Evolutionary conservation across 2,113 vertebrate genomes (phyloP), one percentile per base, ranked within the genome.

Genomic region (Australoheros scitulus): DNA sequence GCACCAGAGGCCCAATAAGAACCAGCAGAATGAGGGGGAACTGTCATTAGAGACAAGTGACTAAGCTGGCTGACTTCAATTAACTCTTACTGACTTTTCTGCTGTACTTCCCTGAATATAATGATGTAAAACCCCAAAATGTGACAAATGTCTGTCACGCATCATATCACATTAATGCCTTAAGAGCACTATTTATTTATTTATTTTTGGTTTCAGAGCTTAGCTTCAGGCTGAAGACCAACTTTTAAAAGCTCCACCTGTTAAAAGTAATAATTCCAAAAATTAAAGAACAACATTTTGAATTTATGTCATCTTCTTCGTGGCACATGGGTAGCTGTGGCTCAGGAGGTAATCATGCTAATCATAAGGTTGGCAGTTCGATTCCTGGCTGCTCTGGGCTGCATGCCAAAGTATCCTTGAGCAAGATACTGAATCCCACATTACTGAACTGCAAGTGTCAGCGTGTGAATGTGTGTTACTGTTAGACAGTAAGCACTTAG

Each of bases 1-100:
- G 81, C 89, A 81, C 77, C 86, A 80, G 77, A 92, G 82, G 82
- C 81, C 90, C 87, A 83, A 80, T 83, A 87, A 84, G 82, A 85
- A 82, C 2, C 72, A 41, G 26, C 76, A 50, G 70, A 89, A 76
- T 72, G 29, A 77, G 41, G 22, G 76, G 74, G 15, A 36, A 59
- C 79, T 86, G 64, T 86, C 86, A 83, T 22, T 81, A 57, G 58
- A 77, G 84, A 88, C 75, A 57, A 84, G 82, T 52, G 72, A 76
- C 83, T 80, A 55, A 61, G 58, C 77, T 61, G 24, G 38, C 36
- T 77, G 84, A 70, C 81, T 83, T 88, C 80, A 86, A 75, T 83
- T 77, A 84, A 75, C 24, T 80, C 56, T 56, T 34, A 18, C 56
- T 18, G 1, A 36, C 58, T 85, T 79, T 68, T 63, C 15, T 34